Evolutionary conservation across 1,140 invertebrate genomes (phyloP), one percentile per base, ranked within the genome.

Genomic region (Papilio dardanus): DNA sequence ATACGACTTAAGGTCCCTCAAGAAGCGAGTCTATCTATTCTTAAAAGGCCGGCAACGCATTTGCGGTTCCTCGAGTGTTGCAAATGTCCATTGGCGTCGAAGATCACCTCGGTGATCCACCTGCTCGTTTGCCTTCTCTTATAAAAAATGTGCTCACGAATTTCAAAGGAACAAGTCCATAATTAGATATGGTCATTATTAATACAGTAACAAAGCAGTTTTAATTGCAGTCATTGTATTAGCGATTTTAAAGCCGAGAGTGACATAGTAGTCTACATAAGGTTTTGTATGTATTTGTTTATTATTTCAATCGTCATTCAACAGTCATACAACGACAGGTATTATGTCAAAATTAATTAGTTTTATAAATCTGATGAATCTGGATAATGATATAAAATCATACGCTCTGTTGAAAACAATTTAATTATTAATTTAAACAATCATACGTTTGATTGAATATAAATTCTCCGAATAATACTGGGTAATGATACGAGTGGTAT

Each of bases 261-360:
- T 37, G 35, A 12, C 3, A 37, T 46, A 19, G 0, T 19, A 46
- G n/a, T 19, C 8, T 8, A 7, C 16, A n/a, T 19, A 16, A 46
- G 19, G 42, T 46, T 42, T 7, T 46, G 42, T 46, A 7, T 46
- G 5, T 19, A 46, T 46, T 19, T n/a, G 7, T 19, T 54, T 54
- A 54, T 28, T 30, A 30, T 62, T 30, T 14, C 54, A 16, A 12
- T 62, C 10, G 12, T 28, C 30, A 30, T 1, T 62, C n/a, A 19
- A n/a, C 14, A n/a, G n/a, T n/a, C n/a, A 46, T 1, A 2, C 42
- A 46, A 46, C 10, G 42, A 46, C 46, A 28, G 24, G 21, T 8
- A 30, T 62, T 12, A 62, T 62, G 54, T 28, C 10, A 12, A 28
- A 62, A 62, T 62, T 62, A 62, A 62, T 62, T 62, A 30, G 54